These are phyloP conservation scores for Drosophila nebulosa DNA, from an alignment of 1,140 invertebrate genomes.

Conservation along the genomic window DNA sequence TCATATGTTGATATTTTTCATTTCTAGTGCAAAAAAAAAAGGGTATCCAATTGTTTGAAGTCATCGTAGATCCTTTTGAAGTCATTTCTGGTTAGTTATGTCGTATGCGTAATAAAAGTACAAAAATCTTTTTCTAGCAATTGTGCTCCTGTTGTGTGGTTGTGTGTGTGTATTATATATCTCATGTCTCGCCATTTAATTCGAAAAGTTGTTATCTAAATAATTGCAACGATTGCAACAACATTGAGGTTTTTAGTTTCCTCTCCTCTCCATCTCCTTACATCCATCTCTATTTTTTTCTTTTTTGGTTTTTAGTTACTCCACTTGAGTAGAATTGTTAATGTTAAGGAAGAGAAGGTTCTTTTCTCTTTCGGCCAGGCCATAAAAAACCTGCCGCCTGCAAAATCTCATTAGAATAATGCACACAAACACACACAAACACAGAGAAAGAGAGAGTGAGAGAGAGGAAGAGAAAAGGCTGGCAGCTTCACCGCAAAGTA, in stretches of 20 bases:
- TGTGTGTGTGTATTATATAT: no score
- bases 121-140: not conserved
- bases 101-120: conserved; percentile 67
- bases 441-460: not conserved
- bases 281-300: not conserved
- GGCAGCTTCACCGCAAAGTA: not conserved
- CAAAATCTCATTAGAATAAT: conserved; percentile 78
- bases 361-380: not conserved
- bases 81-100: conserved; percentile 48
- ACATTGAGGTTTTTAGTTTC: conserved; percentile 32
- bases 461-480: not conserved
- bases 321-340: conserved; percentile 11
- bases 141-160: conserved; percentile 4
- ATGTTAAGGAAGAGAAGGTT: conserved; percentile 1
- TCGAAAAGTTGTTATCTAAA: conserved; percentile 78
- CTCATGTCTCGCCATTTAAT: conserved; percentile 68
- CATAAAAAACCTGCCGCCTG: conserved; percentile 62
- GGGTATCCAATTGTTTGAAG: not conserved
- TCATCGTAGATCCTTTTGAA: not conserved
- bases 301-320: not conserved
- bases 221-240: conserved; percentile 63
- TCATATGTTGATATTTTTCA: no score
- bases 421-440: conserved; percentile 40
- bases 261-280: not conserved
- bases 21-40: not conserved